Evolutionary conservation across 2,888 invertebrate species (phyloP).

Genomic region (Tupiocoris notatus): DNA sequence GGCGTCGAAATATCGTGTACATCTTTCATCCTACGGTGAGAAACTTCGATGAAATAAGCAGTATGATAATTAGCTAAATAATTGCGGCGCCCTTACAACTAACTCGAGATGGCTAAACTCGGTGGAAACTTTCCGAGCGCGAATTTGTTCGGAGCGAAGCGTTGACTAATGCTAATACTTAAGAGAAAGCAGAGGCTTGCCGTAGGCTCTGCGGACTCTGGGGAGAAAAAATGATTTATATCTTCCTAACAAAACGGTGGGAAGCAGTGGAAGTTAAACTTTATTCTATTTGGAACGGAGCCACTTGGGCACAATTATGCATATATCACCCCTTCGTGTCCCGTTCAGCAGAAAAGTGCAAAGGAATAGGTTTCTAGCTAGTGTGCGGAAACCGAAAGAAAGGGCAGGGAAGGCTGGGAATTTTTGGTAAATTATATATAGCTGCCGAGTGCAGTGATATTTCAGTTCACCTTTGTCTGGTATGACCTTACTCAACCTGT

Average conservation of each 20-base stretch:
- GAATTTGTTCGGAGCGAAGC: not conserved
- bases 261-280: slow-evolving; percentile 39
- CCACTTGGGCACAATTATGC: slow-evolving; percentile 43
- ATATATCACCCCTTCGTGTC: slow-evolving; percentile 36
- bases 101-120: not conserved
- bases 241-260: slow-evolving; percentile 35
- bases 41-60: not conserved
- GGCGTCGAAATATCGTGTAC: not conserved
- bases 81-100: not conserved
- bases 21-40: not conserved
- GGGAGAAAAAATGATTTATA: slow-evolving; percentile 30
- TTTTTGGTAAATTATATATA: slow-evolving; percentile 35
- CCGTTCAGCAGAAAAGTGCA: not conserved
- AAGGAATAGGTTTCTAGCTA: not conserved
- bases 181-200: not conserved
- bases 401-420: slow-evolving; percentile 23
- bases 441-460: slow-evolving; percentile 36
- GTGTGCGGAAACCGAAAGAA: slow-evolving; percentile 7
- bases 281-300: slow-evolving; percentile 44
- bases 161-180: slow-evolving; percentile 4
- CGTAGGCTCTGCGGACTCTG: not conserved
- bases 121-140: not conserved
- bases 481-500: slow-evolving; percentile 33
- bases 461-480: slow-evolving; percentile 39
- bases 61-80: not conserved